Conservation (phyloP, 2,113 vertebrate genomes). For the Telmatochromis sp. region DNA sequence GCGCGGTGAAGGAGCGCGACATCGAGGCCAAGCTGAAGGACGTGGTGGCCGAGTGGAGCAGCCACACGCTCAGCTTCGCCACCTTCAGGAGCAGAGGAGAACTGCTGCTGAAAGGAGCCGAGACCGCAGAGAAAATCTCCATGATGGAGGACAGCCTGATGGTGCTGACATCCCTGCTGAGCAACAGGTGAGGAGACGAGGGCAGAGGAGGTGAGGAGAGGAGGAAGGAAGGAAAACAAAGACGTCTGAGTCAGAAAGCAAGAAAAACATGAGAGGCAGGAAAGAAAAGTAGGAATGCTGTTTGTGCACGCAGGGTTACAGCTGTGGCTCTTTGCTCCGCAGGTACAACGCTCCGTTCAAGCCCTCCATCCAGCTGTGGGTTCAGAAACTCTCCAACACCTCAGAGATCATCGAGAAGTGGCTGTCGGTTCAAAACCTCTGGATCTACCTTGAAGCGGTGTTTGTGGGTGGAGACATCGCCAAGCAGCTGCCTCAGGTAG, state of each 20-base stretch:
- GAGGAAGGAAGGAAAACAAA: not conserved
- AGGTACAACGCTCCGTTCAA: constrained; percentile 81
- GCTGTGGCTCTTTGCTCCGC: not conserved
- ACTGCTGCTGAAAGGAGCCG: constrained; percentile 77
- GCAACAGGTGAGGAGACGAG: not conserved
- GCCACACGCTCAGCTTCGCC: constrained; percentile 70
- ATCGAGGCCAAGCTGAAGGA: constrained; percentile 79
- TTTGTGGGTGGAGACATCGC: constrained; percentile 85
- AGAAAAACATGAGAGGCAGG: not conserved
- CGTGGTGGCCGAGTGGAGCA: constrained; percentile 73
- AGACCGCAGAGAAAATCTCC: constrained; percentile 71
- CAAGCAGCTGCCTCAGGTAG: constrained; percentile 81
- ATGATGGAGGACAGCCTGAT: constrained; percentile 81
- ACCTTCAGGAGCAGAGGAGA: constrained; percentile 78
- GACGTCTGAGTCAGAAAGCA: not conserved
- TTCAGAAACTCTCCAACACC: constrained; percentile 78
- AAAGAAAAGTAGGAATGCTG: not conserved
- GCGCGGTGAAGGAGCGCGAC: constrained; percentile 80
- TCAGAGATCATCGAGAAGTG: constrained; percentile 81
- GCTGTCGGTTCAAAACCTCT: constrained; percentile 82
- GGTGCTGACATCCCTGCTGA: constrained; percentile 77
- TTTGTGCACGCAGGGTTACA: not conserved
- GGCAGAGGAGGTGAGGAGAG: not conserved
- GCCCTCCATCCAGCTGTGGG: constrained; percentile 76
- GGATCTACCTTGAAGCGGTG: constrained; percentile 85